These are phyloP conservation scores for Porites australiensis DNA, from an alignment of 64 coral and sea anemone species.

Conservation along the genomic window DNA sequence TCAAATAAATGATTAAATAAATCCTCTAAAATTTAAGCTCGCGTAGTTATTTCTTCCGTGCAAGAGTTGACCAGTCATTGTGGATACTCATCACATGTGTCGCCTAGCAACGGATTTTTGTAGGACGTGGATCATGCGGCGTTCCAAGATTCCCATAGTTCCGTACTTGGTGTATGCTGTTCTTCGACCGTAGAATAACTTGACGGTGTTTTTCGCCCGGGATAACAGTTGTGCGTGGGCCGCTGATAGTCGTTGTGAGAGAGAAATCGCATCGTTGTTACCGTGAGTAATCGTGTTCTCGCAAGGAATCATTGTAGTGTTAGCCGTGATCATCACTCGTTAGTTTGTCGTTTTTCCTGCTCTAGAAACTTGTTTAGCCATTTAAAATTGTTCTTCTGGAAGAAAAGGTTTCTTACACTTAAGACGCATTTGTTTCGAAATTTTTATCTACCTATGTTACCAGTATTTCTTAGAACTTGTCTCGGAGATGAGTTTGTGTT, in stretches of 20 bases:
- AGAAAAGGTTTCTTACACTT: neutral
- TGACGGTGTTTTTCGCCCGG: neutral
- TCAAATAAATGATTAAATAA: neutral
- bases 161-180: neutral
- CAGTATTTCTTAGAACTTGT: neutral
- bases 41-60: neutral
- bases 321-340: conserved; percentile 5
- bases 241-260: neutral
- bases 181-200: neutral
- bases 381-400: neutral
- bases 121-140: neutral
- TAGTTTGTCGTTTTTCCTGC: neutral
- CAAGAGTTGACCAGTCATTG: neutral
- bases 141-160: neutral
- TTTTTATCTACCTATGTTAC: neutral
- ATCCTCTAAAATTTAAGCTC: neutral
- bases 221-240: conserved; percentile 2
- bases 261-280: conserved; percentile 20
- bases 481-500: neutral
- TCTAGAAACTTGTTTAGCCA: neutral
- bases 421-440: neutral
- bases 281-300: conserved; percentile 43
- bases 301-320: conserved; percentile 6
- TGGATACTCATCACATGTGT: conserved; percentile 12
- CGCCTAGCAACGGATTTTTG: neutral